Conservation (phyloP, 2,113 vertebrate species). For the Protobothrops flavoviridis region DNA sequence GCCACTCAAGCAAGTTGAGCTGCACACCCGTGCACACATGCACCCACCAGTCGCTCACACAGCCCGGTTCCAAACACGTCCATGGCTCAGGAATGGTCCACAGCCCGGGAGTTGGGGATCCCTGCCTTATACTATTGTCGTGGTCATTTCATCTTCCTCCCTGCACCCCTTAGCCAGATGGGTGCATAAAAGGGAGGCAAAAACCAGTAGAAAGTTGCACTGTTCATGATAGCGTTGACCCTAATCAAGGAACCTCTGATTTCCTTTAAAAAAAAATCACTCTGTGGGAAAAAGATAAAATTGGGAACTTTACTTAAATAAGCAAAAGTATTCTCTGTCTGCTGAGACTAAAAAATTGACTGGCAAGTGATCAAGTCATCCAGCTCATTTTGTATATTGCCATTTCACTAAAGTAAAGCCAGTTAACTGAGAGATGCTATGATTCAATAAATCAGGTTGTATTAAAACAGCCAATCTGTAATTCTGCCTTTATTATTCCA, state of each 20-base stretch:
- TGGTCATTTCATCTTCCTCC: no score
- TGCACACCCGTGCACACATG: no score
- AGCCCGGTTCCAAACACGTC: no score
- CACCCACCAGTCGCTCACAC: no score
- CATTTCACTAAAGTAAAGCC: not conserved
- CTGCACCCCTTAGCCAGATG: not conserved
- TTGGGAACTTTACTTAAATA: not conserved
- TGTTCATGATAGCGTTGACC: no score
- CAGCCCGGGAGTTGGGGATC: no score
- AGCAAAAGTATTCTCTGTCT: not conserved
- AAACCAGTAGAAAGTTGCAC: no score
- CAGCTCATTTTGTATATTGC: not conserved
- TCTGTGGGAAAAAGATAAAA: not conserved
- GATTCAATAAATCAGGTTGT: not conserved
- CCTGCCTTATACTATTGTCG: no score
- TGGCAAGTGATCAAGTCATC: not conserved
- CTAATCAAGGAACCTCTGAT: not conserved
- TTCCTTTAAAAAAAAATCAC: not conserved
- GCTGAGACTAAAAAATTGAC: not conserved
- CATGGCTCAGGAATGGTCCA: no score
- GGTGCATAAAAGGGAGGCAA: not conserved
- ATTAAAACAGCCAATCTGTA: not conserved
- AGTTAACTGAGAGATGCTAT: not conserved
- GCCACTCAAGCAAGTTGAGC: no score
- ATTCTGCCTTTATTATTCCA: not conserved